Evolutionary conservation across 2,113 vertebrate species (phyloP).

Genomic region (Neodon shergylaensis): DNA sequence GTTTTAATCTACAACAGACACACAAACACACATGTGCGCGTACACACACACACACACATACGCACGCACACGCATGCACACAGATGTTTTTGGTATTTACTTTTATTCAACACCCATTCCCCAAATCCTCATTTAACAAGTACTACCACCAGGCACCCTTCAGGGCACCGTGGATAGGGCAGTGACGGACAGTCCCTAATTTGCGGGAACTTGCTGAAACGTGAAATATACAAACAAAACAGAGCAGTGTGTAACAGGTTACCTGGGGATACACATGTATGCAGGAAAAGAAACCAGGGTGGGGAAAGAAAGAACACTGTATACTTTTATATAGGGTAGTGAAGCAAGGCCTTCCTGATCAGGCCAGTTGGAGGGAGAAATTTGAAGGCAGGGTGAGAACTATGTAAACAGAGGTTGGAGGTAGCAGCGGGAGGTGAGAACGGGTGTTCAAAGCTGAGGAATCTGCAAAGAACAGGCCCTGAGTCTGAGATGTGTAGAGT

Average conservation of each 20-base stretch:
- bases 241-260: neutral
- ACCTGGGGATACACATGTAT: neutral
- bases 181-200: neutral
- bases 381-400: neutral
- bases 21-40: neutral
- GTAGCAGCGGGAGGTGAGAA: neutral
- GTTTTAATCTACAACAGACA: neutral
- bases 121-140: neutral
- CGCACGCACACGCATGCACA: neutral
- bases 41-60: neutral
- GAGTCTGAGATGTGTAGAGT: neutral
- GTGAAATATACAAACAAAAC: neutral
- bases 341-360: neutral
- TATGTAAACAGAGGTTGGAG: neutral
- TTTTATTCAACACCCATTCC: neutral
- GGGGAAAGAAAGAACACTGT: neutral
- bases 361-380: neutral
- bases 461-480: neutral
- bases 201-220: neutral
- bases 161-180: neutral
- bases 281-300: neutral
- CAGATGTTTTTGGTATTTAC: neutral
- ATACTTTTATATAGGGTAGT: neutral
- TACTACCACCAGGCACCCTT: neutral
- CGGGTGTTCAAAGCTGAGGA: neutral